Evolutionary conservation across 2,113 vertebrate genomes (phyloP), one percentile per base, ranked within the genome.

Genomic region (Nerophis ophidion): DNA sequence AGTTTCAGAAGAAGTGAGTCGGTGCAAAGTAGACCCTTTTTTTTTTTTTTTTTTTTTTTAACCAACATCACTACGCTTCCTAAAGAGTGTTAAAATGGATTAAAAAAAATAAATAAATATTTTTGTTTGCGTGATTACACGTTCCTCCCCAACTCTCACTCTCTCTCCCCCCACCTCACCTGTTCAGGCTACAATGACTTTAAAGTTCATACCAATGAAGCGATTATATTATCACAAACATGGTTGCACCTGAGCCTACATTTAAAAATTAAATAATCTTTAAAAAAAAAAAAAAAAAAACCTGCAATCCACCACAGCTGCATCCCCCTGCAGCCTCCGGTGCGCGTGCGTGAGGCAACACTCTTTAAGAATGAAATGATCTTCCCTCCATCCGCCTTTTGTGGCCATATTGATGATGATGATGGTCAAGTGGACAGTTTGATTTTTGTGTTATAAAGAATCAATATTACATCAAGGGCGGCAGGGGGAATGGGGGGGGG

Each of bases 401-500:
- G 94, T 97, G 93, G 96, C 93, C 93, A 95, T 98, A 96, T 95
- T 98, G 94, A 96, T 97, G 94, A 95, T 96, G 93, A 97, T 96
- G 95, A 94, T 93, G 93, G 93, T 91, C 93, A 93, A 94, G 93
- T 92, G 92, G 95, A 97, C 95, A 96, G 93, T 95, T 96, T 98
- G 95, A 96, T 97, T 98, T 97, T 95, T 95, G 93, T 94, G 94
- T 96, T 97, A 98, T 97, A 97, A 97, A 97, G 93, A 97, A 98
- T 97, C 96, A 95, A 97, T 98, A 96, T 94, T 98, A 96, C 96
- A 98, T 98, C 96, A 98, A 96, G 95, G 8, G 8, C 8, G 7
- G 40, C 8, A 3, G 2, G 7, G 8, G 3, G 38, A n/a, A n/a
- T n/a, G 1, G 3, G 26, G 26, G 2, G 8, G 40, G 7, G 40